Evolutionary conservation across 2,113 vertebrate genomes (phyloP).

Genomic region (Sorex araneus): DNA sequence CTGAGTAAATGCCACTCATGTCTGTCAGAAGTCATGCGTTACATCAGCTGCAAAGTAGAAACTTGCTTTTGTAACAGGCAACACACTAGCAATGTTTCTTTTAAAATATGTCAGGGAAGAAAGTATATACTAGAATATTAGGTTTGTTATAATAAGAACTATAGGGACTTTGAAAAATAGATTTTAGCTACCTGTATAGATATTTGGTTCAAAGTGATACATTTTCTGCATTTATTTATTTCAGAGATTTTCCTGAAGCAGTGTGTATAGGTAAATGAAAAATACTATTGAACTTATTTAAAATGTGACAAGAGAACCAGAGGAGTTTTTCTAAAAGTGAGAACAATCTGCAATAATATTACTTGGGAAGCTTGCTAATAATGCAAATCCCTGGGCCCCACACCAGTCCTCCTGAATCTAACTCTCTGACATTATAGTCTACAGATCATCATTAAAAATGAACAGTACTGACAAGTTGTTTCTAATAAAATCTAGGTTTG

Average conservation of each 20-base stretch:
- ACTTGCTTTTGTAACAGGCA: conserved; percentile 22
- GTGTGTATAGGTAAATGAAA: conserved; percentile 33
- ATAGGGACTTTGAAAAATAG: conserved; percentile 84
- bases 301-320: background rate
- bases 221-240: conserved; percentile 80
- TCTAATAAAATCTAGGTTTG: background rate
- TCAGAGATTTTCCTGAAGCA: conserved; percentile 72
- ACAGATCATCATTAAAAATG: conserved; percentile 3
- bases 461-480: background rate
- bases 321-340: conserved; percentile 32
- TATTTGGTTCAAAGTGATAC: conserved; percentile 70
- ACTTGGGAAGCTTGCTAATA: background rate
- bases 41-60: conserved; percentile 19
- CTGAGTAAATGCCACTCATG: conserved; percentile 26
- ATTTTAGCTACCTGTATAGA: conserved; percentile 72
- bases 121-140: conserved; percentile 82
- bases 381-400: background rate
- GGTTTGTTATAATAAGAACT: conserved; percentile 77
- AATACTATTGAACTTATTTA: conserved; percentile 57
- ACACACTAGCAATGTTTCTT: conserved; percentile 48
- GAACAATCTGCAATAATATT: background rate
- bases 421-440: background rate
- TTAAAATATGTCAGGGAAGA: conserved; percentile 58
- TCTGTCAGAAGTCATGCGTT: background rate
- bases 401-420: background rate